Evolutionary conservation across 2,113 vertebrate genomes (phyloP).

Genomic region (Ranitomeya imitator): DNA sequence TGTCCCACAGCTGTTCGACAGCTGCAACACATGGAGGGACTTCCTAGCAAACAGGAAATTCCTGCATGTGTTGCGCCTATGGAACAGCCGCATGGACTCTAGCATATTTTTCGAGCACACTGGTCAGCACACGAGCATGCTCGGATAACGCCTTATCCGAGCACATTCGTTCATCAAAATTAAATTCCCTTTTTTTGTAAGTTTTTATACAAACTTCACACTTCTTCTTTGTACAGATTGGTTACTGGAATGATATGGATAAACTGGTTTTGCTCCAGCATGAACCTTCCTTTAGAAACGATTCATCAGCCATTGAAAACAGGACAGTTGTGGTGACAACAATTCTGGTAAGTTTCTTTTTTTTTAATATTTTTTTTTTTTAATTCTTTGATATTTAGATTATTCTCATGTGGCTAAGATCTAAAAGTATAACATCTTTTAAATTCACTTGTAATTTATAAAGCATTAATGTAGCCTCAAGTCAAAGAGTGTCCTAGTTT

Average conservation of each 20-base stretch:
- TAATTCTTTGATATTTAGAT: constrained; percentile 56
- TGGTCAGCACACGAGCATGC: no score
- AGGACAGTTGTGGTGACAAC: constrained; percentile 95
- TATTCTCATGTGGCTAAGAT: constrained; percentile 11
- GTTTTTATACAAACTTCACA: background rate
- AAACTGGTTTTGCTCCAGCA: constrained; percentile 95
- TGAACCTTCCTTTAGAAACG: constrained; percentile 86
- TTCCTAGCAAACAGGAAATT: no score
- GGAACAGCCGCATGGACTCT: no score
- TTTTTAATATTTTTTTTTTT: background rate
- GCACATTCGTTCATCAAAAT: no score
- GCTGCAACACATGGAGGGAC: no score
- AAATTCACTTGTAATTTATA: constrained; percentile 5
- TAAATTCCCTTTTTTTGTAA: background rate
- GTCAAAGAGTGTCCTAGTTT: background rate
- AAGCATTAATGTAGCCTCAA: constrained; percentile 20
- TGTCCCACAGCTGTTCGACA: no score
- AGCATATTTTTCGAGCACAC: no score
- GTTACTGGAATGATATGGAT: constrained; percentile 98
- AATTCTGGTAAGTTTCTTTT: constrained; percentile 89
- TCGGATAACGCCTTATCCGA: no score
- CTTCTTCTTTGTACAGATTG: constrained; percentile 78
- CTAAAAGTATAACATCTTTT: background rate
- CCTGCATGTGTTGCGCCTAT: no score
- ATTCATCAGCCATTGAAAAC: constrained; percentile 90